These are phyloP conservation scores for Diaperis boleti DNA, from an alignment of 2,888 invertebrate genomes.

Conservation along the genomic window DNA sequence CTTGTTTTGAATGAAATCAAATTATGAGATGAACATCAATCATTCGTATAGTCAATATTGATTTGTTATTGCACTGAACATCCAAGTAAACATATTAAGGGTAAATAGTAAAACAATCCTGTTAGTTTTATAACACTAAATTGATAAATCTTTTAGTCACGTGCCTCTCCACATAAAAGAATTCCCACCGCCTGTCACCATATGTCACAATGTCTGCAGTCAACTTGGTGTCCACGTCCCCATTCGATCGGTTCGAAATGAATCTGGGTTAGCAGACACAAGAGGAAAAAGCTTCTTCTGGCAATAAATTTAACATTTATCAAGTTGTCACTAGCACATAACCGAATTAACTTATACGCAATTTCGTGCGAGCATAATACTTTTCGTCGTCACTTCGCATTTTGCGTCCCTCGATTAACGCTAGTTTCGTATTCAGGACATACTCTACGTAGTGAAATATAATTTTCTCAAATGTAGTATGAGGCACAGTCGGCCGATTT, in stretches of 20 bases:
- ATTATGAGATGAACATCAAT: too few relatives aligned
- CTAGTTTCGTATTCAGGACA: conserved; percentile 35
- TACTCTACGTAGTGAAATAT: conserved; percentile 35
- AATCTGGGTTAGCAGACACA: conserved; percentile 22
- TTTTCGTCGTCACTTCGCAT: conserved; percentile 28
- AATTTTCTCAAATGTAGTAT: conserved; percentile 44
- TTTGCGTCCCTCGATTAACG: conserved; percentile 18
- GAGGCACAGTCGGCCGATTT: conserved; percentile 39
- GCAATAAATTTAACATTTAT: conserved; percentile 33
- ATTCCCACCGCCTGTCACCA: conserved; percentile 1
- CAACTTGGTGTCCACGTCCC: background rate
- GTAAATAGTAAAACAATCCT: too few relatives aligned
- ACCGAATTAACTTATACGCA: conserved; percentile 29
- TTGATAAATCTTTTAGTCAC: conserved; percentile 1
- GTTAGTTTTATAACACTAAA: too few relatives aligned
- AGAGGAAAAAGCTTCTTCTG: conserved; percentile 36
- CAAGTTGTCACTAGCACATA: conserved; percentile 28
- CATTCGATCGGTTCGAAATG: conserved; percentile 22
- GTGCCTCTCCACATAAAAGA: background rate
- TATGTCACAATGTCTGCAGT: conserved; percentile 8
- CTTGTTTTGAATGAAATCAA: too few relatives aligned
- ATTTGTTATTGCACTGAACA: too few relatives aligned
- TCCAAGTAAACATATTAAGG: too few relatives aligned
- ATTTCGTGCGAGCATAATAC: conserved; percentile 23
- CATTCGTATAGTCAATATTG: too few relatives aligned